Conservation (phyloP, 2,797 vertebrate species). For the Sebastes steindachneri region DNA sequence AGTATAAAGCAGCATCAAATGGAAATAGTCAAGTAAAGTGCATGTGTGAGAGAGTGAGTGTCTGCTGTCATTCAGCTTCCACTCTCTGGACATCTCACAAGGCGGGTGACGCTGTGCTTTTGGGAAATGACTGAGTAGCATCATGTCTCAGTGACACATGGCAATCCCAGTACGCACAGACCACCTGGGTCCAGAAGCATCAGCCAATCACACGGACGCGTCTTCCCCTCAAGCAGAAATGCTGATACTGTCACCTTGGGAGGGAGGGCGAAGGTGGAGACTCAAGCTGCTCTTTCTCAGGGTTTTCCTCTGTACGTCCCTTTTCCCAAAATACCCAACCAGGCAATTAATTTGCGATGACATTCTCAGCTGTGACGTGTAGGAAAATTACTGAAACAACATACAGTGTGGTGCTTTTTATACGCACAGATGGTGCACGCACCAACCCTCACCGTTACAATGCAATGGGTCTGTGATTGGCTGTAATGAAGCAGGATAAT, state of each 20-base stretch:
- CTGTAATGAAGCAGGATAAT: conserved; percentile 69
- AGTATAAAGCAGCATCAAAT: not conserved
- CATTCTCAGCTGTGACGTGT: conserved; percentile 53
- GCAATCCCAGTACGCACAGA: not conserved
- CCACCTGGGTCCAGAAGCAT: conserved; percentile 58
- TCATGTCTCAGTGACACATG: conserved; percentile 30
- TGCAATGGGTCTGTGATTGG: conserved; percentile 69
- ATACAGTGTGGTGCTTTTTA: conserved; percentile 39
- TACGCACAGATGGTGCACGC: conserved; percentile 61
- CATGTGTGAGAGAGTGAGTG: not conserved
- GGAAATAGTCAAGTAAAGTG: not conserved
- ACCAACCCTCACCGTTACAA: conserved; percentile 46
- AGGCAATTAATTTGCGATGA: conserved; percentile 49
- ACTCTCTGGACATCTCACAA: not conserved
- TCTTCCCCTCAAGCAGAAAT: conserved; percentile 19
- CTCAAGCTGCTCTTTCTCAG: conserved; percentile 22
- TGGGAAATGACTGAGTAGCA: conserved; percentile 18
- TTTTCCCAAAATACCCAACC: conserved; percentile 37
- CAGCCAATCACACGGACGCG: conserved; percentile 5
- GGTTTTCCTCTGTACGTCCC: conserved; percentile 46
- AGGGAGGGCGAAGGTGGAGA: conserved; percentile 9
- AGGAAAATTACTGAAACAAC: conserved; percentile 48
- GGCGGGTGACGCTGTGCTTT: not conserved
- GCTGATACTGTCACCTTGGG: conserved; percentile 32
- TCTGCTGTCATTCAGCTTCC: not conserved